Evolutionary conservation across 64 coral and sea anemone species (phyloP).

Genomic region (Pocillopora verrucosa): DNA sequence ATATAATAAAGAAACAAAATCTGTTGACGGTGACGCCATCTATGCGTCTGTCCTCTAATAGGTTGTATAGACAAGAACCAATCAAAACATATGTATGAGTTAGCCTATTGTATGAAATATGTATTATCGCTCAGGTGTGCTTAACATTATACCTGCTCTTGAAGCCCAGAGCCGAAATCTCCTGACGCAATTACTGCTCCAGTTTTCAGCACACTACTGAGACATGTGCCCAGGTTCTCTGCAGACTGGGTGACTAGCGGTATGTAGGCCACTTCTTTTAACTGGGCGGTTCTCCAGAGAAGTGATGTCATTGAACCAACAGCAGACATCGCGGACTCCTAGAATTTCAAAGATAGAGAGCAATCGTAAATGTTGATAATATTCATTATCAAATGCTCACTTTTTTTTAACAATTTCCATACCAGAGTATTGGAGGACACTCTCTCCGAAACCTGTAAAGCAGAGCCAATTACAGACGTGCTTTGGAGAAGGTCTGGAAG

Average conservation of each 20-base stretch:
- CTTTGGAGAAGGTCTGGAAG: conserved; percentile 2
- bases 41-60: too few species aligned
- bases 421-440: not conserved
- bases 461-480: conserved; percentile 34
- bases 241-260: conserved; percentile 1
- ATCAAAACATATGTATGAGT: too few species aligned
- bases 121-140: too few species aligned
- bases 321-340: not conserved
- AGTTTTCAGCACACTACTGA: conserved; percentile 1
- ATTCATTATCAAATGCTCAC: not conserved
- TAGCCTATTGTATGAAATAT: too few species aligned
- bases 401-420: not conserved
- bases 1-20: too few species aligned
- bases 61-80: too few species aligned
- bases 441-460: not conserved
- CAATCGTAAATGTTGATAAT: not conserved
- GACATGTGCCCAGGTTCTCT: conserved; percentile 8
- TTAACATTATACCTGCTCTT: not conserved
- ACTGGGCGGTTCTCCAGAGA: not conserved
- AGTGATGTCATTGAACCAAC: not conserved
- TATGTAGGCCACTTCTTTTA: not conserved
- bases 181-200: conserved; percentile 2
- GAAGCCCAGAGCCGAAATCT: not conserved
- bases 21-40: too few species aligned
- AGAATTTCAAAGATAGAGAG: not conserved